Conservation (phyloP, 2,888 invertebrate species). For the Liopterus haemorrhoidalis region DNA sequence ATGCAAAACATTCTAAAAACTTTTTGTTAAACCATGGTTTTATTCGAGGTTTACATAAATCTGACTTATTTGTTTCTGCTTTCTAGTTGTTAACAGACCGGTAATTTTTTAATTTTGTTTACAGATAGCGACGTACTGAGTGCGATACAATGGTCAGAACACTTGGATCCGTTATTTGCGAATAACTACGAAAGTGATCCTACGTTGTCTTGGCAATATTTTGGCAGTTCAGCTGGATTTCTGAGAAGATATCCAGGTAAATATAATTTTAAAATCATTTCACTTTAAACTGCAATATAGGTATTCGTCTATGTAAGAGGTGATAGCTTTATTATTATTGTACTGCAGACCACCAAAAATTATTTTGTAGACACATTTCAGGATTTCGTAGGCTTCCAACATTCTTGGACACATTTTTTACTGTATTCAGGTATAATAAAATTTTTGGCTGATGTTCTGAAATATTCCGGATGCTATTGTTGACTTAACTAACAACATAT, state of each 20-base stretch:
- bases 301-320: no score
- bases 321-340: no score
- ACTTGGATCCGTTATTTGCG: constrained; percentile 81
- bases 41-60: constrained; percentile 18
- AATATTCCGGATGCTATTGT: no score
- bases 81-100: no score
- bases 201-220: constrained; percentile 96
- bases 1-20: neutral
- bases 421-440: no score
- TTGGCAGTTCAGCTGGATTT: constrained; percentile 93
- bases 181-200: constrained; percentile 88
- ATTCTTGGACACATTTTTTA: no score
- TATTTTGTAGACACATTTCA: no score
- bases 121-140: constrained; percentile 75
- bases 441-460: no score
- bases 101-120: constrained; percentile 31
- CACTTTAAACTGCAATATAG: neutral
- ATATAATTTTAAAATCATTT: neutral
- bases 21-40: constrained; percentile 14
- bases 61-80: constrained; percentile 1
- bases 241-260: constrained; percentile 90
- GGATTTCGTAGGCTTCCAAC: no score
- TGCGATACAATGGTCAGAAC: constrained; percentile 92
- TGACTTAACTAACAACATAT: no score
- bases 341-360: no score